A percentile compares a stretch with the other conserved stretches of the same genome.
phyloP scores from a whole-genome alignment of 1,140 invertebrate species.

The Bombus terrestris region DNA sequence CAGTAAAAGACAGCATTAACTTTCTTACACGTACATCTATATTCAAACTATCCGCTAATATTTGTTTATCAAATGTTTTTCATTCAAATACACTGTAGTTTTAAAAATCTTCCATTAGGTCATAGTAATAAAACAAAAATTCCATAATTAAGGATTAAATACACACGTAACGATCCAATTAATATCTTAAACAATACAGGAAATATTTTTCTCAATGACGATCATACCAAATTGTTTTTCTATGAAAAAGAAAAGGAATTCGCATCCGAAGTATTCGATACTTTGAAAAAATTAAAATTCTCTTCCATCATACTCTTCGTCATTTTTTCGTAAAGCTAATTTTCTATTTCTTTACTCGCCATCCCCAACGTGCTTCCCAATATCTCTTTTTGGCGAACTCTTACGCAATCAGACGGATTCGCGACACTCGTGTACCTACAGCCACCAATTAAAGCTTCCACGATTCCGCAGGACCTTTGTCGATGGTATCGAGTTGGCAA shows the following conservation, averaged over 20 bases:
- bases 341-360: background rate
- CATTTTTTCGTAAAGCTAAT: background rate
- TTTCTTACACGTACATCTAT: no score
- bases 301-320: no score
- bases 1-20: no score
- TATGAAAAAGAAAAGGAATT: background rate
- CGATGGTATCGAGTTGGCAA: slow-evolving; percentile 16
- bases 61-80: no score
- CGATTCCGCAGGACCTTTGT: background rate
- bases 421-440: background rate
- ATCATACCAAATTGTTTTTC: background rate
- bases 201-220: background rate
- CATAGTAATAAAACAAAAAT: no score
- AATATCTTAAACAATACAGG: no score
- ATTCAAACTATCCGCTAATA: no score
- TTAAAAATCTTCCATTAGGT: no score
- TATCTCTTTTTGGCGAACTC: background rate
- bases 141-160: no score
- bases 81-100: no score
- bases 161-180: no score
- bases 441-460: slow-evolving; percentile 38
- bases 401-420: background rate
- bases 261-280: background rate
- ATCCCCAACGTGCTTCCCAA: background rate
- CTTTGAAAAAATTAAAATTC: no score